Base-by-base conservation (phyloP, 2,113 vertebrate genomes). In the Mastomys natalensis region DNA sequence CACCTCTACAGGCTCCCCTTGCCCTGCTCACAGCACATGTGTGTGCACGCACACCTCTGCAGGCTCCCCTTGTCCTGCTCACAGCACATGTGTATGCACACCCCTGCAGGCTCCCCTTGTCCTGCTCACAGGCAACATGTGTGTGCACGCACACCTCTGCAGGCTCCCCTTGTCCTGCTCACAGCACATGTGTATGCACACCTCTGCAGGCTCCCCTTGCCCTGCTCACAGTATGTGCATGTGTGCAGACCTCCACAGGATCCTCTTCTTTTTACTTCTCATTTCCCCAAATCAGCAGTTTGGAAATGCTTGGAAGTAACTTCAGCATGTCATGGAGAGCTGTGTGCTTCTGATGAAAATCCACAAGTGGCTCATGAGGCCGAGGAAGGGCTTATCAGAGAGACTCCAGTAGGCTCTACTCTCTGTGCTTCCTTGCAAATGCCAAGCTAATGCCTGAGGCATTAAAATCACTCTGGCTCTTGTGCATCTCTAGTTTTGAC, bases 401-500 rank as follows among this genome's bases (percentile, higher is more conserved):
- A 48, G 64, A n/a, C 24, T 43, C 22, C 0, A 0, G 58, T 7
- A 37, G 4, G 43, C 43, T 31, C 70, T 62, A 29, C 70, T 40
- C 24, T 74, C n/a, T 73, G 22, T 73, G 60, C 84, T 37, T 74
- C 86, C 66, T 60, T 84, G 93, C 68, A 86, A 74, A 95, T 34
- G 58, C 55, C 60, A 84, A 90, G 95, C 91, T 87, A 84, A 89
- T 77, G 93, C 6, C 3, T 73, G 62, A 2, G 68, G 89, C 0
- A 66, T 85, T 93, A 93, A 92, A 66, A 97, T 74, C 90, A 51
- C 77, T 82, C 81, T n/a, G 84, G 92, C 95, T 73, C 21, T 40
- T 96, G 85, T 72, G 89, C 95, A 78, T 87, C 90, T 93, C 91
- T 85, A 97, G 94, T 97, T 97, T 95, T 97, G 92, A 96, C 80